Base-by-base conservation (phyloP, 2,797 vertebrate species). In the Lateolabrax maculatus region DNA sequence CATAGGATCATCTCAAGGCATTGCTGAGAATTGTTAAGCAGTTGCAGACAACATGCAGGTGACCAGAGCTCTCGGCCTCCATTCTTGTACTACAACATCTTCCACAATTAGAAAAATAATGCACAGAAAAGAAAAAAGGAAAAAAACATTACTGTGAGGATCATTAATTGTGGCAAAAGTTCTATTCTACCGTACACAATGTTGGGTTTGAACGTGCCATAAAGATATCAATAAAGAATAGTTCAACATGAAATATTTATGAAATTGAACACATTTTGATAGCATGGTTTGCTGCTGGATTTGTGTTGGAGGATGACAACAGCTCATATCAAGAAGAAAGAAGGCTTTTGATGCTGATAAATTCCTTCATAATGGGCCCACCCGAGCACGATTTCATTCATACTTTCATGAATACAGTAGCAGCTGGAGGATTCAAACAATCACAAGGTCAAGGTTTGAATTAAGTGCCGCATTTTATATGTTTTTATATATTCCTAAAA, bases 1-100 rank as follows among this genome's bases (percentile, higher is more conserved):
- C 65, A 8, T 66, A 39, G 76, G 79, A 82, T 79, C 77, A 60
- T 63, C 48, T 73, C 11, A 19, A 81, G 27, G 67, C 62, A 5
- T 34, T 43, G 63, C 67, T 27, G 53, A 67, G 60, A 61, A 53
- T 90, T 58, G 82, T 70, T 48, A 81, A 87, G 44, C 71, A 65
- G 52, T 62, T 79, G 60, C 61, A 55, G 56, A 80, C 61, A 57
- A 64, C 69, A 51, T 36, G 34, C 4, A 21, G 52, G 36, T 71
- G 80, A 80, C 58, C 61, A 21, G 37, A 66, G 53, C 53, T 25
- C 23, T 76, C 52, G 49, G 36, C 52, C 49, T 68, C 46, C 27
- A 29, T 57, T 71, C 15, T 25, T 49, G 25, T 10, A n/a, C 8
- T 9, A 34, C 21, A 34, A 72, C 10, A 27, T 71, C 3, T 5